phyloP scores from a whole-genome alignment of 2,888 invertebrate genomes.

The Brachyptera putata region DNA sequence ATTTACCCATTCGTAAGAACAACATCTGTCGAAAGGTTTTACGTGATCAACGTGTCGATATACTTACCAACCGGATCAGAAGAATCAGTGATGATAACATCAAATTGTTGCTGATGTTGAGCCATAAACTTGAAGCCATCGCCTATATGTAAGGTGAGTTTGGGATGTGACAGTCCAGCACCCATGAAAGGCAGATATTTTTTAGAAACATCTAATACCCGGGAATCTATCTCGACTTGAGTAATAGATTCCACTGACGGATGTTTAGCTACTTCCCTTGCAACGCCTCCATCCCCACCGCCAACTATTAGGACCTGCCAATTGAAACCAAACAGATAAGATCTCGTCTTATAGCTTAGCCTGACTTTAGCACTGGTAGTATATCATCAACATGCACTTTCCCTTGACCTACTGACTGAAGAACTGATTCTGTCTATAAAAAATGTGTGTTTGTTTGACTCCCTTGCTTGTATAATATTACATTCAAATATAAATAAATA shows the following conservation, averaged over 20 bases:
- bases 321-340: too few species aligned
- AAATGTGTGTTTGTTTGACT: too few species aligned
- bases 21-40: too few species aligned
- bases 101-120: conserved; percentile 78
- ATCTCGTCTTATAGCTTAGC: too few species aligned
- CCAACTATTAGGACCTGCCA: conserved; percentile 92
- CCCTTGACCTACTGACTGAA: too few species aligned
- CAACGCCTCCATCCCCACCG: conserved; percentile 97
- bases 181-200: conserved; percentile 89
- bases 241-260: conserved; percentile 79
- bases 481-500: too few species aligned
- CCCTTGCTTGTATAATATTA: too few species aligned
- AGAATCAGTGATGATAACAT: conserved; percentile 97
- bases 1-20: too few species aligned
- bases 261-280: conserved; percentile 91
- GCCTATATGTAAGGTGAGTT: conserved; percentile 76
- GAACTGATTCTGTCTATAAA: too few species aligned
- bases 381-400: too few species aligned
- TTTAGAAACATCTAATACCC: conserved; percentile 87
- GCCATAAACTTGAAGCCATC: conserved; percentile 96
- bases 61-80: conserved; percentile 87
- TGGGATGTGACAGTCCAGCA: conserved; percentile 75
- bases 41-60: too few species aligned
- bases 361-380: too few species aligned
- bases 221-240: conserved; percentile 91